Evolutionary conservation across 2,888 invertebrate genomes (phyloP), one percentile per base, ranked within the genome.

Genomic region (Tipula confusa): DNA sequence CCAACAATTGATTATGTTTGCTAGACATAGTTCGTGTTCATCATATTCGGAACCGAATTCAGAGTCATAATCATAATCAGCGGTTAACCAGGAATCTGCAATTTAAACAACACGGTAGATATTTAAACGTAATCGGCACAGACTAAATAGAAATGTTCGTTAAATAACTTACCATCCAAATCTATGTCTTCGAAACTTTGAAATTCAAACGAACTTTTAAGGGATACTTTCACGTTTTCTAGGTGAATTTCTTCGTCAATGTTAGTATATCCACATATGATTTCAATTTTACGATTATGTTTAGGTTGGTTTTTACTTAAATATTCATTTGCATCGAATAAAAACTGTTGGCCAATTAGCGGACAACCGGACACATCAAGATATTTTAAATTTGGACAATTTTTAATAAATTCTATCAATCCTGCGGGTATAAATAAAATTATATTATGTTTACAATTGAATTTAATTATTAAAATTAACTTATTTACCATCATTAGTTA

Each of bases 51-150:
- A 29, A 80, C 29, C 80, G 29, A 29, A 29, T 7, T 80, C 80
- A n/a, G 29, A 80, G 29, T 80, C 80, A 29, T 29, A 80, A 7
- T 79, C 79, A 79, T 80, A 80, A 80, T 80, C 29, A 29, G 29
- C 31, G n/a, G 6, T 80, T 29, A 80, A n/a, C n/a, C n/a, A n/a
- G n/a, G n/a, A n/a, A 80, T 29, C 29, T 29, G 29, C n/a, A 31
- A 80, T 29, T 9, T 80, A n/a, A 80, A 29, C 4, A 29, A n/a
- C 0, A n/a, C n/a, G n/a, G n/a, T n/a, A n/a, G n/a, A 24, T 9
- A 43, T n/a, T 43, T 43, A 43, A 15, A 33, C 11, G 6, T 33
- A 43, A 15, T 43, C 43, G 6, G 5, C 43, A 43, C 2, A 43
- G 15, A 3, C 28, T 28, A 7, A 80, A n/a, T 15, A 80, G 29